A percentile compares a stretch with the other conserved stretches of the same genome.
Evolutionary conservation across 30 jellyfish, hydroid and myxozoan species (phyloP).

Genomic region (Chironex yamaguchii): DNA sequence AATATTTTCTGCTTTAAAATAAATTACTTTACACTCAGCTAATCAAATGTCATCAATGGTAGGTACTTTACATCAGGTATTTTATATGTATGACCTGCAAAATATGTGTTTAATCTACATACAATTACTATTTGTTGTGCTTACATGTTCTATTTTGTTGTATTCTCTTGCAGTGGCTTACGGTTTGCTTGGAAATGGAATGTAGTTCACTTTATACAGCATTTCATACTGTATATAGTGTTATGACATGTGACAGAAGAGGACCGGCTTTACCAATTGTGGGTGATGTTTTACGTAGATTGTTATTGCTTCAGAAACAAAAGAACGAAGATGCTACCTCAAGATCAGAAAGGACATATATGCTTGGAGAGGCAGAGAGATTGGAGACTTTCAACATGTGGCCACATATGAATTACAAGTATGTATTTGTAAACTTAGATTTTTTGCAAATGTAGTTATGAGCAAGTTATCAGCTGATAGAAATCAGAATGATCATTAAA

Average conservation of each 20-base stretch:
- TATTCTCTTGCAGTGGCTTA: conserved; percentile 75
- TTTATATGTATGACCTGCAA: too few species aligned
- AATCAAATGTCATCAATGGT: too few species aligned
- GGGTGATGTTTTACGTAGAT: conserved; percentile 84
- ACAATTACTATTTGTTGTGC: too few species aligned
- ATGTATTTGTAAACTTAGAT: too few species aligned
- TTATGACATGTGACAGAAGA: conserved; percentile 66
- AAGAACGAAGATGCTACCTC: conserved; percentile 45
- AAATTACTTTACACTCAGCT: too few species aligned
- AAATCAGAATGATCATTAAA: too few species aligned
- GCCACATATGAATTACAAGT: conserved; percentile 93
- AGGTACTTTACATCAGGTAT: too few species aligned
- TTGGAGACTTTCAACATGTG: conserved; percentile 76
- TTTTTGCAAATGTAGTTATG: too few species aligned
- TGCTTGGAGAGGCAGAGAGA: conserved; percentile 91
- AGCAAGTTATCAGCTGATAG: too few species aligned
- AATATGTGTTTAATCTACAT: too few species aligned
- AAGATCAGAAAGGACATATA: conserved; percentile 65
- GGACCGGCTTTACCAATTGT: conserved; percentile 91
- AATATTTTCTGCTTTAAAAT: too few species aligned
- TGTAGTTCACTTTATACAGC: conserved; percentile 46
- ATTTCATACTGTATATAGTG: conserved; percentile 50
- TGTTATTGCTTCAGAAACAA: conserved; percentile 66
- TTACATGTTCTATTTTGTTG: too few species aligned
- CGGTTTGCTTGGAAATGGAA: conserved; percentile 84